Evolutionary conservation across 2,797 vertebrate genomes (phyloP).

Genomic region (Eidolon dupreanum): DNA sequence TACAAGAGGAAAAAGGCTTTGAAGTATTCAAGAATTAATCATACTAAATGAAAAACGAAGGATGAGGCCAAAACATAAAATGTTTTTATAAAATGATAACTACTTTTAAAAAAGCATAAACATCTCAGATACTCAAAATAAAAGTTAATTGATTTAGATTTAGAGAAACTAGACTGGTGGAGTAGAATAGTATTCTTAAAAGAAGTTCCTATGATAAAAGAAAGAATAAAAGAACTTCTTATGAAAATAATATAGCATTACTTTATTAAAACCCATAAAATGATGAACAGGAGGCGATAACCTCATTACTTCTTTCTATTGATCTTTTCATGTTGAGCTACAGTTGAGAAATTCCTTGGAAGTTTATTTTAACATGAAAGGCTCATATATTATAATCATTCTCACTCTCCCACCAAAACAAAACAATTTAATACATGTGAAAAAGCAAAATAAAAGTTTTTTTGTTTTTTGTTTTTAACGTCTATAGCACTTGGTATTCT

Average conservation of each 20-base stretch:
- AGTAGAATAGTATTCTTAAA: neutral
- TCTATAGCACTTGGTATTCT: too few relatives aligned
- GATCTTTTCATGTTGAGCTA: neutral
- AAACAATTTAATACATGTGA: neutral
- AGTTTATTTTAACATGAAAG: constrained; percentile 40
- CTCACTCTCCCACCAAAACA: neutral
- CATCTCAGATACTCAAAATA: neutral
- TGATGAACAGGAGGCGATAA: neutral
- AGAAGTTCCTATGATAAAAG: constrained; percentile 34
- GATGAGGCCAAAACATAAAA: constrained; percentile 17
- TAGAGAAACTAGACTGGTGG: neutral
- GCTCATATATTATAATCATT: neutral
- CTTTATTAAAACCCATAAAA: constrained; percentile 53
- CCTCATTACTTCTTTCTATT: neutral
- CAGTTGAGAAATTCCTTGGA: constrained; percentile 43
- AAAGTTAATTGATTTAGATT: constrained; percentile 43
- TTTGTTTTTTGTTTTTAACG: neutral
- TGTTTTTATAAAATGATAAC: constrained; percentile 25
- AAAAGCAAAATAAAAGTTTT: neutral
- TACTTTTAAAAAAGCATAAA: neutral
- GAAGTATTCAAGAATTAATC: constrained; percentile 28
- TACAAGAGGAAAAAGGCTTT: neutral
- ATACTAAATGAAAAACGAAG: constrained; percentile 20
- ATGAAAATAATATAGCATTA: constrained; percentile 42
- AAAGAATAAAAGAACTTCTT: neutral